Evolutionary conservation across 1,140 invertebrate species (phyloP).

Genomic region (Octopus sinensis): DNA sequence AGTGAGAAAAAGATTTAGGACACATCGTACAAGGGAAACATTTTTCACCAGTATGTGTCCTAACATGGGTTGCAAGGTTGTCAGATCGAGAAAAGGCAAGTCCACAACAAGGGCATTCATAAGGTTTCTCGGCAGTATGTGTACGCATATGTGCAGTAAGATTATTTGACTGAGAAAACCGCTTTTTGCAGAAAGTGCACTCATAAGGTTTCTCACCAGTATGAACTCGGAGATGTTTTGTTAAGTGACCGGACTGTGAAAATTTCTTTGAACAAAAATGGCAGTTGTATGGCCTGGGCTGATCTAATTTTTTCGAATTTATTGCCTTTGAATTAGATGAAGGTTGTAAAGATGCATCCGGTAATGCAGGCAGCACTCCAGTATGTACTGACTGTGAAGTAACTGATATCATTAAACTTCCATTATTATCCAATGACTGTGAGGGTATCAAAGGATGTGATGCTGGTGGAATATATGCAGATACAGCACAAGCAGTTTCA

Average conservation of each 20-base stretch:
- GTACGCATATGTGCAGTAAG: slow-evolving; percentile 49
- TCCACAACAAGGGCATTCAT: slow-evolving; percentile 55
- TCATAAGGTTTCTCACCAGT: slow-evolving; percentile 63
- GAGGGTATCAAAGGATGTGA: too few relatives aligned
- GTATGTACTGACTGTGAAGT: too few relatives aligned
- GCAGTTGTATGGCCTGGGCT: slow-evolving; percentile 25
- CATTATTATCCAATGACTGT: too few relatives aligned
- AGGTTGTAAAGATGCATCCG: too few relatives aligned
- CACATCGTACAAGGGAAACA: slow-evolving; percentile 28
- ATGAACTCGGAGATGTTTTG: slow-evolving; percentile 21
- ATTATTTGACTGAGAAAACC: slow-evolving; percentile 33
- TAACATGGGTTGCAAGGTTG: slow-evolving; percentile 46
- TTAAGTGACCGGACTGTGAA: slow-evolving; percentile 22
- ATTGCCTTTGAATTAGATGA: too few relatives aligned
- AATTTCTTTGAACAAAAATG: slow-evolving; percentile 24
- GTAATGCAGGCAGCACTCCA: too few relatives aligned
- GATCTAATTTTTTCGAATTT: background rate
- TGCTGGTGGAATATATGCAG: too few relatives aligned
- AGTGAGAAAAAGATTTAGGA: slow-evolving; percentile 22
- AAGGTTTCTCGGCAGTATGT: slow-evolving; percentile 54
- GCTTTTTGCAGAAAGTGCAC: slow-evolving; percentile 33
- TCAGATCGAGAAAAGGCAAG: slow-evolving; percentile 32
- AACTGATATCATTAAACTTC: too few relatives aligned
- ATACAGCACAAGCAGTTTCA: too few relatives aligned
- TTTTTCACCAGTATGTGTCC: slow-evolving; percentile 50